Evolutionary conservation across 2,113 vertebrate genomes (phyloP), one percentile per base, ranked within the genome.

Genomic region (Sander lucioperca): DNA sequence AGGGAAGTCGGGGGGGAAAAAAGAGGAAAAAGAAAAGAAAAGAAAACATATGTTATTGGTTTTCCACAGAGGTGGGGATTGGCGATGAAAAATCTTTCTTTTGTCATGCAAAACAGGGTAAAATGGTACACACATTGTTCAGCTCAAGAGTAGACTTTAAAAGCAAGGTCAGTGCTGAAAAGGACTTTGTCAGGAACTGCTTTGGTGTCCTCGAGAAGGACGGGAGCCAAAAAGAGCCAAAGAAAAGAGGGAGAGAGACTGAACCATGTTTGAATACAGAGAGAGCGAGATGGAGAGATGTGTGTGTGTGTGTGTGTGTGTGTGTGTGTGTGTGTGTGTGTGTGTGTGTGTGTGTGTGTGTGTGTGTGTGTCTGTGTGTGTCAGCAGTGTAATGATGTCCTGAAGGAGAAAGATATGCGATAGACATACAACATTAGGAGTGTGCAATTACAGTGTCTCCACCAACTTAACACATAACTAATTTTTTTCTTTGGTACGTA

Each of bases 81-180:
- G 39, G 16, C 1, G 39, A 56, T 63, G 67, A 56, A 50, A 74
- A 70, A 57, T 45, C 12, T 9, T 15, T 30, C 5, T 13, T 59
- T 67, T 56, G 5, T 85, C n/a, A 63, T n/a, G 43, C 27, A 48
- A 25, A 72, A 68, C 18, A 9, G 4, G 1, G 6, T 21, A 1
- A 68, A 56, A 30, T 9, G 1, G 25, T 6, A 51, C 23, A 15
- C 61, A 30, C 13, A 21, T 18, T 7, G 6, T n/a, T 63, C 11
- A 25, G 75, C 75, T 39, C 15, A 21, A 63, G 47, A 30, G 36
- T 9, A 18, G 36, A 80, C 66, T n/a, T 30, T 57, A 54, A 53
- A 77, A 69, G 25, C 58, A 79, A 82, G 82, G 79, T 76, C 64
- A 14, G 36, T 5, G 5, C 25, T 76, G 54, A 83, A 82, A 64